phyloP scores from a whole-genome alignment of 2,797 vertebrate genomes.

The Notolabrus celidotus region DNA sequence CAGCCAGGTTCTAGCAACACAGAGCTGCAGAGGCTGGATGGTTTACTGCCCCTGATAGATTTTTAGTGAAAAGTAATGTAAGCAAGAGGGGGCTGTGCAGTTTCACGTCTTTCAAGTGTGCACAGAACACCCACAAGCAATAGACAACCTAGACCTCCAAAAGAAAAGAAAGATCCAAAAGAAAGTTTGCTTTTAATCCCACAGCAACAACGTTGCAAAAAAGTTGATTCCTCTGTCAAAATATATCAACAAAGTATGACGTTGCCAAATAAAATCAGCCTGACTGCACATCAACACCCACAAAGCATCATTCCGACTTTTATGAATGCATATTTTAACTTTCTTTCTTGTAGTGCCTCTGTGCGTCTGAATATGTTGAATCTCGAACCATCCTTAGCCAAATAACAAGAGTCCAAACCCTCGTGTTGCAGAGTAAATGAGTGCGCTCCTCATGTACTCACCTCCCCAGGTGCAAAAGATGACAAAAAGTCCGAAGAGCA shows the following conservation, averaged over 20 bases:
- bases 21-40: neutral
- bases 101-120: slow-evolving; percentile 30
- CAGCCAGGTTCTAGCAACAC: slow-evolving; percentile 9
- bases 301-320: neutral
- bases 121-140: slow-evolving; percentile 9
- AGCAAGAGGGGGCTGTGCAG: slow-evolving; percentile 28
- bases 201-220: too few relatives aligned
- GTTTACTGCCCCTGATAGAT: neutral
- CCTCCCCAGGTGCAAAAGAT: slow-evolving; percentile 76
- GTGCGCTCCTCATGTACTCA: slow-evolving; percentile 53
- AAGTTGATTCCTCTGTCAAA: neutral
- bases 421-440: neutral
- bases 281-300: neutral
- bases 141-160: neutral
- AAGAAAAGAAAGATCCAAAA: too few relatives aligned
- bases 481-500: slow-evolving; percentile 66
- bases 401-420: neutral
- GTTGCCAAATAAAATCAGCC: neutral
- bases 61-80: slow-evolving; percentile 25
- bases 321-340: neutral
- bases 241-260: neutral
- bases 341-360: neutral
- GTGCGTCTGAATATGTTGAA: too few relatives aligned
- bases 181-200: too few relatives aligned
- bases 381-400: neutral